Evolutionary conservation across 2,113 vertebrate species (phyloP), one percentile per base, ranked within the genome.

Genomic region (Hiodon tergisus): DNA sequence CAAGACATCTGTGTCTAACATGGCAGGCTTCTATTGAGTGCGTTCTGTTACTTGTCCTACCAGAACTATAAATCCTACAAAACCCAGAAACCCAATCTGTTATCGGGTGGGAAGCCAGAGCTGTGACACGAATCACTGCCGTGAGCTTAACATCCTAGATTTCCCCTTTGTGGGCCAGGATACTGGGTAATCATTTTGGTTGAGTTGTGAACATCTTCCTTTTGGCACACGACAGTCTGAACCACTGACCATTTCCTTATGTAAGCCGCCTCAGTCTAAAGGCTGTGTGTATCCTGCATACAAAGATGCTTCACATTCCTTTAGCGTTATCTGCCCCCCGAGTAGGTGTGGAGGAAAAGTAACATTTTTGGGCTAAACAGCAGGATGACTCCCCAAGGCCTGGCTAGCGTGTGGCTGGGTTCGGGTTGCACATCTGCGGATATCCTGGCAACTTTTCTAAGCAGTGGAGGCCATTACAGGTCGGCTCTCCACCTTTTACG

Each of bases 11-110:
- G 58, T 69, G 77, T 80, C 78, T 80, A 71, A 76, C 68, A 85
- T 85, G 85, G 78, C 78, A 69, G 80, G 80, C 78, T 68, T 80
- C 77, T 76, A 73, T 80, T 74, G 83, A 80, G 80, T 82, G 79
- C 61, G 78, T 78, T 55, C 82, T 83, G 86, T 86, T 87, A 83
- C 82, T 81, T 76, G 80, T 74, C 81, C 79, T 72, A 83, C 81
- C 78, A 85, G 78, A 70, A 78, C 79, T 78, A 77, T 88, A 89
- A 89, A 88, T 87, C 81, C 67, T 82, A 79, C 16, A 66, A 69
- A 67, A 82, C 74, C 46, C 77, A 67, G 67, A 82, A 80, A 81
- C 78, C 80, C 81, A 67, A 85, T 81, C 85, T 80, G 85, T 76
- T 74, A 78, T 79, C 74, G 83, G 82, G 78, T 72, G 54, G 69